These are phyloP conservation scores for Aphidius gifuensis DNA, from an alignment of 1,140 invertebrate species.

Conservation along the genomic window DNA sequence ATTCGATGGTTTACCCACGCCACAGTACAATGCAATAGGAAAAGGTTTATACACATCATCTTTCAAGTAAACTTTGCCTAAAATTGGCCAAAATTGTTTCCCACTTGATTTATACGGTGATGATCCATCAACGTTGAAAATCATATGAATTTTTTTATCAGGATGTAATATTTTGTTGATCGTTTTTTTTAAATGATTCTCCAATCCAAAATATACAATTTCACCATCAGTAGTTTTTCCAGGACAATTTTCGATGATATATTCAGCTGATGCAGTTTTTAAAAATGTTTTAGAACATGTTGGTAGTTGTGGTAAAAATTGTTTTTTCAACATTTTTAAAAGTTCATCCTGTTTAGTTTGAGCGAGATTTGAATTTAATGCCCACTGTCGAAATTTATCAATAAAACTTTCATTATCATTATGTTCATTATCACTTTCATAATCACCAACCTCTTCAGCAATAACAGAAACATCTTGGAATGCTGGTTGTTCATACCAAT, in stretches of 20 bases:
- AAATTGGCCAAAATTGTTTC: slow-evolving; percentile 20
- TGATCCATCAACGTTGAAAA: slow-evolving; percentile 16
- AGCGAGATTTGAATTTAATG: background rate
- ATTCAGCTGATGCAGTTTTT: slow-evolving; percentile 4
- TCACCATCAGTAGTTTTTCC: background rate
- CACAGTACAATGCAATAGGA: slow-evolving; percentile 17
- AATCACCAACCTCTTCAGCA: too few species aligned
- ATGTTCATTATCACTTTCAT: too few species aligned
- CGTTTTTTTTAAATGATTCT: slow-evolving; percentile 8
- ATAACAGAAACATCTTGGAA: too few species aligned
- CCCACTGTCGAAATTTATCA: slow-evolving; percentile 14
- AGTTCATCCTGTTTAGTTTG: slow-evolving; percentile 17
- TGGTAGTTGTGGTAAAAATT: slow-evolving; percentile 20
- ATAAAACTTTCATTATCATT: background rate
- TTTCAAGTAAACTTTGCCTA: slow-evolving; percentile 17
- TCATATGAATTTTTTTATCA: slow-evolving; percentile 4
- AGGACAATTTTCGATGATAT: slow-evolving; percentile 12
- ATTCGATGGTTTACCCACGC: slow-evolving; percentile 11
- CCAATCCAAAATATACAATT: slow-evolving; percentile 22
- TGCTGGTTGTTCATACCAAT: too few species aligned
- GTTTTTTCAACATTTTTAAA: slow-evolving; percentile 20
- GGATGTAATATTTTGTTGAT: slow-evolving; percentile 10
- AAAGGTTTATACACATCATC: slow-evolving; percentile 16
- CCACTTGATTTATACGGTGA: slow-evolving; percentile 14
- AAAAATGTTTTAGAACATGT: slow-evolving; percentile 25